Conservation (phyloP, 2,797 vertebrate species). For the Leptodactylus fallax region DNA sequence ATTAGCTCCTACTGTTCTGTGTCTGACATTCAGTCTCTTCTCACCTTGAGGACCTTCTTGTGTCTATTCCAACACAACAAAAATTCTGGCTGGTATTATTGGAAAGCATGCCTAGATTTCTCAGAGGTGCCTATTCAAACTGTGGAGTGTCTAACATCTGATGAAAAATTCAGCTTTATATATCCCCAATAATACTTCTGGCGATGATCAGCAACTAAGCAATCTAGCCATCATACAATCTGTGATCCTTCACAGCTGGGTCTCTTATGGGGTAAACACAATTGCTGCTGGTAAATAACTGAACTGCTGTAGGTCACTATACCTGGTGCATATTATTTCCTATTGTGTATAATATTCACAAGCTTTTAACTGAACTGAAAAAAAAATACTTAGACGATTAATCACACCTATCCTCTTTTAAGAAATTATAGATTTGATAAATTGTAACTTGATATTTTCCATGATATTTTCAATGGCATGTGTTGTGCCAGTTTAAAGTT, state of each 20-base stretch:
- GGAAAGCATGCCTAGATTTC: conserved; percentile 47
- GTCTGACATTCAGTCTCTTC: conserved; percentile 33
- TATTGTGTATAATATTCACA: no score
- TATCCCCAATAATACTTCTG: conserved; percentile 50
- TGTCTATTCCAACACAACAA: conserved; percentile 44
- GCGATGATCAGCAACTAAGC: conserved; percentile 38
- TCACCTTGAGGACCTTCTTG: conserved; percentile 45
- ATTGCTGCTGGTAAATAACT: conserved; percentile 30
- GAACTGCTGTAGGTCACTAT: not conserved
- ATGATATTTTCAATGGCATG: no score
- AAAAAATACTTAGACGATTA: not conserved
- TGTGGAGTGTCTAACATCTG: conserved; percentile 49
- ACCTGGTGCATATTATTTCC: not conserved
- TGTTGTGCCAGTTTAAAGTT: no score
- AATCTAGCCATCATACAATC: conserved; percentile 25
- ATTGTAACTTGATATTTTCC: no score
- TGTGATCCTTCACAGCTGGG: conserved; percentile 57
- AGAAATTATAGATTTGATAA: no score
- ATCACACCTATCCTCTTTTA: not conserved
- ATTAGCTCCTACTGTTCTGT: conserved; percentile 40
- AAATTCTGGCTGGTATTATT: conserved; percentile 39
- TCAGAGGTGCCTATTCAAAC: conserved; percentile 54
- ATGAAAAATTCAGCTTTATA: conserved; percentile 42
- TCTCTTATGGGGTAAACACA: conserved; percentile 53
- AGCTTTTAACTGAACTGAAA: not conserved